Conservation (phyloP, 2,797 vertebrate genomes). For the Tolypeutes matacus region DNA sequence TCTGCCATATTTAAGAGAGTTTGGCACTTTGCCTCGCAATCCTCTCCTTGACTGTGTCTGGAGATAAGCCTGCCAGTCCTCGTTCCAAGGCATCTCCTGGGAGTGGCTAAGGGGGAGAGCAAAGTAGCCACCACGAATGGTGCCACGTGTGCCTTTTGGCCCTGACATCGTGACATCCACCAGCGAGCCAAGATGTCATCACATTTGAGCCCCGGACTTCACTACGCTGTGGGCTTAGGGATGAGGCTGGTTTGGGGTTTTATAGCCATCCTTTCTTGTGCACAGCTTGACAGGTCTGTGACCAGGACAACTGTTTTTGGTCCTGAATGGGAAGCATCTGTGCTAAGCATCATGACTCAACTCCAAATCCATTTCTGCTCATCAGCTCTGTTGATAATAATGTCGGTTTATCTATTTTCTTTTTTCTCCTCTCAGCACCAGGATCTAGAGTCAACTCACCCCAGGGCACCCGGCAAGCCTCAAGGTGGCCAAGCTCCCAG, state of each 20-base stretch:
- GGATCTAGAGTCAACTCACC: neutral
- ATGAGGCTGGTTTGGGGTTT: neutral
- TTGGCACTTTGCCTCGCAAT: neutral
- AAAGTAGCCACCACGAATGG: neutral
- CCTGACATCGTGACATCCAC: neutral
- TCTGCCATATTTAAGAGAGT: neutral
- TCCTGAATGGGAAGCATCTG: constrained; percentile 8
- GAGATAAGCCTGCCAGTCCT: neutral
- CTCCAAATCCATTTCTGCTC: neutral
- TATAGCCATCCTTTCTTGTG: neutral
- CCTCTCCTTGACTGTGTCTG: neutral
- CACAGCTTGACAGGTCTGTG: neutral
- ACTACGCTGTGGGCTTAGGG: neutral
- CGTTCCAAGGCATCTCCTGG: neutral
- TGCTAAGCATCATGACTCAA: neutral
- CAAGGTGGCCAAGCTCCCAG: neutral
- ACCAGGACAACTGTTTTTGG: neutral
- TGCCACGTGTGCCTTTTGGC: neutral
- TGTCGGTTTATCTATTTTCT: neutral
- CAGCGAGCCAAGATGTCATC: neutral
- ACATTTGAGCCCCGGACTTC: neutral
- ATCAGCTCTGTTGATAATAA: neutral
- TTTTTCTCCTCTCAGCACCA: neutral
- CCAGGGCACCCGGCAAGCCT: neutral
- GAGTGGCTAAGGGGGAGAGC: neutral